Evolutionary conservation across 2,113 vertebrate species (phyloP), one percentile per base, ranked within the genome.

Genomic region (Stercorarius parasiticus): DNA sequence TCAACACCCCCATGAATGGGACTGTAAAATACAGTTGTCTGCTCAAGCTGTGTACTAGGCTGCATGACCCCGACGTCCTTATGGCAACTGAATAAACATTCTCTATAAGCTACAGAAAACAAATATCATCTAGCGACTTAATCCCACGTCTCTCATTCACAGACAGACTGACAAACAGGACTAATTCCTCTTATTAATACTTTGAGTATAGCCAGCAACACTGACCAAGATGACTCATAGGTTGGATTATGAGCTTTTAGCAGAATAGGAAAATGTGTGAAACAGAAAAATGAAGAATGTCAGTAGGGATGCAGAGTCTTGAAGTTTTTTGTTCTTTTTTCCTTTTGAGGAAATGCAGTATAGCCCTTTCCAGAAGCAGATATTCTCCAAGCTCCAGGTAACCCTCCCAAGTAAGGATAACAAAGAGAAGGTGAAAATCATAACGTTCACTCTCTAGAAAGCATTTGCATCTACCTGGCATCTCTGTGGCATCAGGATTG

Each of bases 121-220:
- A 97, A 96, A 95, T 82, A 91, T 40, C 65, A 91, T 85, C 88
- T 30, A 89, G 65, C 0, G 3, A 76, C 80, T 92, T 96, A 95
- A 94, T 95, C 93, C 89, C 50, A 69, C 3, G 11, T 78, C 90
- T 91, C 47, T 95, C 86, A 92, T 92, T 94, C 97, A 82, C 83
- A 91, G 96, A 93, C 82, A 91, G 69, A 95, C 83, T 69, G 88
- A 95, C 88, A 95, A 95, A 93, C 80, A 96, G 61, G 47, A 71
- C 67, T 94, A 95, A 96, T 96, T 93, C 88, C 86, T 76, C 38
- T 79, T 95, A 93, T 91, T 94, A 93, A 95, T 95, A 90, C 87
- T 81, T 67, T 36, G 70, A 80, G 26, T 89, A 82, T n/a, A 87
- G 71, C 23, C 62, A 95, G 62, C 66, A 92, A 56, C 2, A 2